Evolutionary conservation across 30 jellyfish, hydroid and myxozoan species (phyloP).

Genomic region (Sanderia malayensis): DNA sequence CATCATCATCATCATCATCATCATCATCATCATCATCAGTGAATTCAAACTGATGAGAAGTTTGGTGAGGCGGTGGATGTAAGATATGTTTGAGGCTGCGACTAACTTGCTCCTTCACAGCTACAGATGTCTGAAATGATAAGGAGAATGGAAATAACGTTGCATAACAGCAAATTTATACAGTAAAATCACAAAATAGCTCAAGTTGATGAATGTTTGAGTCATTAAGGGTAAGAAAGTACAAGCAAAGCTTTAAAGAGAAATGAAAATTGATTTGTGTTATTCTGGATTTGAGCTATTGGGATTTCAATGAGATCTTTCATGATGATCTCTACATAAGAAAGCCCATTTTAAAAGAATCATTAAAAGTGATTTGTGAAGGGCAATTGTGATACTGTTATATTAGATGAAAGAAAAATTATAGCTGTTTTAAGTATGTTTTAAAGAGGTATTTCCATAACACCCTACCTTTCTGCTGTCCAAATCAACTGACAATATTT

Average conservation of each 20-base stretch:
- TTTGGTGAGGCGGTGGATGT: conserved; percentile 23
- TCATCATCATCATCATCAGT: not conserved
- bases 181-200: not conserved
- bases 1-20: no score
- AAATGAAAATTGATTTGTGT: not conserved
- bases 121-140: conserved; percentile 17
- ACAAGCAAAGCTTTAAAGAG: no score
- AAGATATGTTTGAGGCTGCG: conserved; percentile 33
- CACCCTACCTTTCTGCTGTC: conserved; percentile 4
- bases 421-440: no score
- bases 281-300: not conserved
- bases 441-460: not conserved
- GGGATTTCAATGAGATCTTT: not conserved
- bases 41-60: not conserved
- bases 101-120: conserved; percentile 33
- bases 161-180: no score
- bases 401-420: no score
- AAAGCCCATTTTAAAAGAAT: no score
- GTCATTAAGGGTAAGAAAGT: no score
- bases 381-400: no score
- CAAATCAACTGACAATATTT: conserved; percentile 4
- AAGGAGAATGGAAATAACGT: not conserved
- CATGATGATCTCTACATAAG: not conserved
- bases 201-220: not conserved
- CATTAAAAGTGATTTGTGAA: no score